A percentile compares a stretch with the other conserved stretches of the same genome.
These are phyloP conservation scores for Brachyistius frenatus DNA, from an alignment of 2,113 vertebrate genomes.

Conservation along the genomic window DNA sequence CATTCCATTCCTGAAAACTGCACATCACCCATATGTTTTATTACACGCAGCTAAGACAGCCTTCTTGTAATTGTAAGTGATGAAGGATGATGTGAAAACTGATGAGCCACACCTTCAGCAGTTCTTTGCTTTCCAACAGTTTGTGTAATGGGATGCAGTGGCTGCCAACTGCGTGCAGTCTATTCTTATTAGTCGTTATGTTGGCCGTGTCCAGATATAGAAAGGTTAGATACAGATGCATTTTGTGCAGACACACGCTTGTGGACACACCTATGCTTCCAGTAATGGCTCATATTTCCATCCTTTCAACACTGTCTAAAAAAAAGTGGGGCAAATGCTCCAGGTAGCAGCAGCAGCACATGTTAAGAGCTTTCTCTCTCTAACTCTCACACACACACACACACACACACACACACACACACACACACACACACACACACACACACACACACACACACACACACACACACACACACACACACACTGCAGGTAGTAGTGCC, in stretches of 20 bases:
- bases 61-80: slow-evolving; percentile 37
- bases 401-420: slow-evolving; percentile 19
- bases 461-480: slow-evolving; percentile 21
- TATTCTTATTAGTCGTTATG: slow-evolving; percentile 60
- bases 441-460: neutral
- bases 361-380: slow-evolving; percentile 14
- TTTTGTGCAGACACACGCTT: slow-evolving; percentile 46
- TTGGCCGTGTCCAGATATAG: slow-evolving; percentile 25
- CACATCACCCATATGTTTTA: slow-evolving; percentile 17
- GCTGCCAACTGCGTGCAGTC: slow-evolving; percentile 32
- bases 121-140: slow-evolving; percentile 21
- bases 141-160: slow-evolving; percentile 36
- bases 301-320: slow-evolving; percentile 41
- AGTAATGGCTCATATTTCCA: slow-evolving; percentile 56
- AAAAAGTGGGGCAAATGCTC: slow-evolving; percentile 71
- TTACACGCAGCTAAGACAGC: slow-evolving; percentile 1
- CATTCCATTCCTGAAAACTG: slow-evolving; percentile 34
- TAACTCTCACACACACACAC: neutral
- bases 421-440: slow-evolving; percentile 1
- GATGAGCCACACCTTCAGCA: slow-evolving; percentile 24
- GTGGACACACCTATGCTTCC: slow-evolving; percentile 41
- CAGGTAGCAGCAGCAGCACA: slow-evolving; percentile 41
- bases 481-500: slow-evolving; percentile 48
- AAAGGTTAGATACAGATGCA: slow-evolving; percentile 54
- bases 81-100: slow-evolving; percentile 35